Evolutionary conservation across 2,797 vertebrate species (phyloP).

Genomic region (Rhinogobio ventralis): DNA sequence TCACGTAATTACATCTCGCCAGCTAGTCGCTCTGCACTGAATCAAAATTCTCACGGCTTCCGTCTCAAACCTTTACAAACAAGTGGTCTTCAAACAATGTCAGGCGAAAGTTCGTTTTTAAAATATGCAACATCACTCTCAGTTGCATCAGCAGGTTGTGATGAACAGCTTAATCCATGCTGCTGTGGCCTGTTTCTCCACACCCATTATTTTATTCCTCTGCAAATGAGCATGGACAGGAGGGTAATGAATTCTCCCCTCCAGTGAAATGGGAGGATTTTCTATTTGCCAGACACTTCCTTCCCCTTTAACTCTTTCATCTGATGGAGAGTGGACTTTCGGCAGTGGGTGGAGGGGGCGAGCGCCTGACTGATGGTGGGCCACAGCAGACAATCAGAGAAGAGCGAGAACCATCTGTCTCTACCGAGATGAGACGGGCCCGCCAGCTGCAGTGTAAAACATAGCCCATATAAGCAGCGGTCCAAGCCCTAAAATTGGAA

Average conservation of each 20-base stretch:
- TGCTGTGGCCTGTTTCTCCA: slow-evolving; percentile 50
- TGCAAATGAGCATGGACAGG: slow-evolving; percentile 62
- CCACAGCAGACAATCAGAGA: slow-evolving; percentile 65
- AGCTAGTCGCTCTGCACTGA: background rate
- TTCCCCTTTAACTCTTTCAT: slow-evolving; percentile 61
- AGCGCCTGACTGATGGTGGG: slow-evolving; percentile 63
- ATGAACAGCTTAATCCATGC: slow-evolving; percentile 54
- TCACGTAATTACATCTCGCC: slow-evolving; percentile 30
- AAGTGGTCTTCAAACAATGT: slow-evolving; percentile 19
- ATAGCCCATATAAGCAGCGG: slow-evolving; percentile 65
- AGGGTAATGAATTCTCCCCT: slow-evolving; percentile 61
- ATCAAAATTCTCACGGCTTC: background rate
- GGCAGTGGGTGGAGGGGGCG: slow-evolving; percentile 33
- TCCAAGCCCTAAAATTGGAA: slow-evolving; percentile 70
- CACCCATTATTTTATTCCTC: slow-evolving; percentile 59
- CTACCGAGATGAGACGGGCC: slow-evolving; percentile 63
- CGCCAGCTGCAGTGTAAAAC: slow-evolving; percentile 65
- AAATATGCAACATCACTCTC: slow-evolving; percentile 39
- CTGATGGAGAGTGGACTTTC: slow-evolving; percentile 55
- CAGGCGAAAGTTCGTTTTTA: slow-evolving; percentile 23
- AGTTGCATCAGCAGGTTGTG: slow-evolving; percentile 33
- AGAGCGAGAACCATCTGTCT: slow-evolving; percentile 70
- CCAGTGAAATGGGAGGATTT: slow-evolving; percentile 62
- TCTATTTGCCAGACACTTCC: slow-evolving; percentile 62
- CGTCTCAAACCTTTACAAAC: slow-evolving; percentile 12